Base-by-base conservation (phyloP, 1,140 invertebrate genomes). In the Ostrea edulis region DNA sequence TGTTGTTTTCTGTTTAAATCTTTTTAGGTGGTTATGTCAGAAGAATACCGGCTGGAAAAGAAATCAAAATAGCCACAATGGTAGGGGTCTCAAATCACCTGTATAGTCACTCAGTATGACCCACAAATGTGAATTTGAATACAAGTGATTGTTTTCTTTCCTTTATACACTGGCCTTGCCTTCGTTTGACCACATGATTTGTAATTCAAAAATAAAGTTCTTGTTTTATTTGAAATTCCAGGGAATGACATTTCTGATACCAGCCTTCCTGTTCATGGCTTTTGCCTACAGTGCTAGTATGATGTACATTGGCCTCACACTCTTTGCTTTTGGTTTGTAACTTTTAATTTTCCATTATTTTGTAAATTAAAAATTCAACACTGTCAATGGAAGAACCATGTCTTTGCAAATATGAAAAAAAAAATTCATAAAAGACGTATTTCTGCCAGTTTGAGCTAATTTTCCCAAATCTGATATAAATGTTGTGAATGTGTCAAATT, bases 181-280 rank as follows among this genome's bases (percentile, higher is more conserved):
- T n/a, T n/a, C n/a, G n/a, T n/a, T n/a, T n/a, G n/a, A n/a, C n/a
- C n/a, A n/a, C n/a, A n/a, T n/a, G n/a, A n/a, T n/a, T n/a, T n/a
- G n/a, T n/a, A n/a, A n/a, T n/a, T n/a, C n/a, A n/a, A n/a, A n/a
- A n/a, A n/a, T 53, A 54, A 81, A 82, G 25, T 11, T 0, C 9
- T 9, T 29, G 2, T 29, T 5, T n/a, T 82, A 25, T 29, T 52
- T 84, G 82, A 2, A 8, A 68, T 89, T 90, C 82, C 92, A 97
- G 96, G 98, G 98, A 35, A 96, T 99, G n/a, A 96, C 97, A 92
- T 94, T 98, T 12, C 97, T 98, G 86, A 97, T 98, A 84, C 97
- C 98, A 3, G 97, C 98, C 7, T 99, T 99, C 95, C 92, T 99
- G 14, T 96, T 97, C 82, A 97, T 99, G 90, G 98, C 97, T 7